Percentiles rank a stretch among this genome's conserved stretches.
These are phyloP conservation scores for Chaetodon trifasciatus DNA, from an alignment of 2,797 vertebrate genomes.

Conservation along the genomic window DNA sequence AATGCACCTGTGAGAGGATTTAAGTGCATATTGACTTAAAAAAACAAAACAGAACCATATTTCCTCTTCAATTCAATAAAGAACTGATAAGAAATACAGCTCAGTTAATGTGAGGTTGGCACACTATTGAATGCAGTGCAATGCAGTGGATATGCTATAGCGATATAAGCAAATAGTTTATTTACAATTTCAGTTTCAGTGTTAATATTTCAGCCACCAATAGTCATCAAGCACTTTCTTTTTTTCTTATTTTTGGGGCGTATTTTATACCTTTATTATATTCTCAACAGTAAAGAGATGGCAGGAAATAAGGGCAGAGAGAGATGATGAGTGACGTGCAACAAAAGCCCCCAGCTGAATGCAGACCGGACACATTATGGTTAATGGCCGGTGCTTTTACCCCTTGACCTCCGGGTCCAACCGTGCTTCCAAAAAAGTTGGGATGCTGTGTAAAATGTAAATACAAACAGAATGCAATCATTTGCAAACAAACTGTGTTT, in stretches of 20 bases:
- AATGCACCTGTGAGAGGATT: slow-evolving; percentile 2
- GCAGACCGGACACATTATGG: neutral
- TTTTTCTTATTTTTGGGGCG: neutral
- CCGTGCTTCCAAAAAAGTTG: too few relatives aligned
- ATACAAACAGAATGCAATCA: too few relatives aligned
- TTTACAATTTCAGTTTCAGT: neutral
- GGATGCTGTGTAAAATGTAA: neutral
- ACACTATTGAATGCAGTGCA: neutral
- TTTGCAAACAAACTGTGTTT: too few relatives aligned
- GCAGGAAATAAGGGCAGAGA: neutral
- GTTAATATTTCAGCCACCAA: neutral
- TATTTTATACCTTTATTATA: neutral
- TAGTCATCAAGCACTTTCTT: neutral
- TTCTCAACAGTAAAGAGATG: neutral
- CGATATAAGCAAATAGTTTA: neutral
- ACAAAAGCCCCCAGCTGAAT: neutral
- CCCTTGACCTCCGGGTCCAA: neutral
- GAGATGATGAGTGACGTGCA: neutral
- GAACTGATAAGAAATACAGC: neutral
- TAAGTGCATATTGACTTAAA: slow-evolving; percentile 1
- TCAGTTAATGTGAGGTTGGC: neutral
- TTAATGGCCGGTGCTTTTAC: neutral
- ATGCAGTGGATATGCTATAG: neutral
- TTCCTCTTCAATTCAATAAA: neutral
- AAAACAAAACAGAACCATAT: neutral